Evolutionary conservation across 2,888 invertebrate genomes (phyloP).

Genomic region (Byasa hedistus): DNA sequence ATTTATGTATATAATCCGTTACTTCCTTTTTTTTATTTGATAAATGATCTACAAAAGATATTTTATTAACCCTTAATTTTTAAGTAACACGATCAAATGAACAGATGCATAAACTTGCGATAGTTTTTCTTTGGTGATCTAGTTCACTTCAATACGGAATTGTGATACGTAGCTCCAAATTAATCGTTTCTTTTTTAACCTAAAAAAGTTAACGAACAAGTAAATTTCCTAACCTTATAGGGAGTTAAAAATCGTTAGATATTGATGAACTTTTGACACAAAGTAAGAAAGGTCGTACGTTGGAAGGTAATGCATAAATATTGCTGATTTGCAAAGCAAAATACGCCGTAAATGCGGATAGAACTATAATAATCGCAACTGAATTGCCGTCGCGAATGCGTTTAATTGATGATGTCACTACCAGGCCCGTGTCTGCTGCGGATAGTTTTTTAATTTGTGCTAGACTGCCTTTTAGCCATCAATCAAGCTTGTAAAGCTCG

Average conservation of each 20-base stretch:
- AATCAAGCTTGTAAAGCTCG: conserved; percentile 42
- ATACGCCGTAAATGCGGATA: conserved; percentile 14
- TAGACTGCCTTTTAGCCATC: conserved; percentile 42
- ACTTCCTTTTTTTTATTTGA: neutral
- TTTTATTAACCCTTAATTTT: neutral
- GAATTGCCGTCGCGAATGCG: conserved; percentile 31
- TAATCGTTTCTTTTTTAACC: too few relatives aligned
- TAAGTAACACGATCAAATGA: neutral
- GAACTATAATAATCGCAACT: conserved; percentile 22
- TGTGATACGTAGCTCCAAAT: too few relatives aligned
- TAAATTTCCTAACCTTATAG: too few relatives aligned
- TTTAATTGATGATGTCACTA: conserved; percentile 38
- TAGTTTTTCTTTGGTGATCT: too few relatives aligned
- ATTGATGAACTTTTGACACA: too few relatives aligned
- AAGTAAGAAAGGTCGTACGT: too few relatives aligned
- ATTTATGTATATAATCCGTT: neutral
- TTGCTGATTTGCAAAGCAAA: neutral
- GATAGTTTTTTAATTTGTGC: conserved; percentile 42
- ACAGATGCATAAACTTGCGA: too few relatives aligned
- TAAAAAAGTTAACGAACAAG: too few relatives aligned
- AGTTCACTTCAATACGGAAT: too few relatives aligned
- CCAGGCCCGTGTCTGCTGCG: conserved; percentile 30
- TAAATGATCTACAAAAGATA: neutral
- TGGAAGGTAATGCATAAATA: neutral
- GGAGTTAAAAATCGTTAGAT: too few relatives aligned